A percentile compares a stretch with the other conserved stretches of the same genome.
Conservation (phyloP, 2,113 vertebrate species). For the Nerophis ophidion region DNA sequence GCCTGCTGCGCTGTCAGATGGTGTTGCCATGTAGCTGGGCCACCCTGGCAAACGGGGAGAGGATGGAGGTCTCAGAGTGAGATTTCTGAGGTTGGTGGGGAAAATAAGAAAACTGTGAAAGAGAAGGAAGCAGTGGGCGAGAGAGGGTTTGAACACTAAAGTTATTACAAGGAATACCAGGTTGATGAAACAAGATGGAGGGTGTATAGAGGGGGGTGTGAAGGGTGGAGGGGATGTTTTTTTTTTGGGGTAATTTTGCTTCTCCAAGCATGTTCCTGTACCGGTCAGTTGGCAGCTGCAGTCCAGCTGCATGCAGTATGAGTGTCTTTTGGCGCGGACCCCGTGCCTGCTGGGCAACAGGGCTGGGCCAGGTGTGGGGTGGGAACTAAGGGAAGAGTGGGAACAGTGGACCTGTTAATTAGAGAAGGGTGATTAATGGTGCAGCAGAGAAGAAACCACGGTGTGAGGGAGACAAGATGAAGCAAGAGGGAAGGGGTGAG, state of each 20-base stretch:
- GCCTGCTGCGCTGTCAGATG: constrained; percentile 75
- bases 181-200: constrained; percentile 28
- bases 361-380: constrained; percentile 69
- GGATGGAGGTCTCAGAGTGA: constrained; percentile 35
- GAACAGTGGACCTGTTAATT: constrained; percentile 96
- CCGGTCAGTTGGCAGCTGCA: constrained; percentile 62
- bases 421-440: constrained; percentile 96
- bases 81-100: constrained; percentile 29
- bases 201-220: constrained; percentile 1
- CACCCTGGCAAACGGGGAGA: constrained; percentile 55
- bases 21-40: constrained; percentile 57
- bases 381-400: constrained; percentile 69
- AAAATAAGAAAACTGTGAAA: constrained; percentile 28
- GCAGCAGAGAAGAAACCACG: constrained; percentile 44
- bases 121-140: constrained; percentile 16
- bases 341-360: constrained; percentile 59
- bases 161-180: constrained; percentile 20
- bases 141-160: constrained; percentile 17
- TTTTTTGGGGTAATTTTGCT: constrained; percentile 24
- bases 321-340: constrained; percentile 37
- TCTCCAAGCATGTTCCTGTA: constrained; percentile 22
- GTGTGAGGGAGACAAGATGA: constrained; percentile 48
- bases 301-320: constrained; percentile 30
- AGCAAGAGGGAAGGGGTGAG: constrained; percentile 31
- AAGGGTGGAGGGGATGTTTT: background rate